Evolutionary conservation across 2,888 invertebrate genomes (phyloP), one percentile per base, ranked within the genome.

Genomic region (Epiblema foenella): DNA sequence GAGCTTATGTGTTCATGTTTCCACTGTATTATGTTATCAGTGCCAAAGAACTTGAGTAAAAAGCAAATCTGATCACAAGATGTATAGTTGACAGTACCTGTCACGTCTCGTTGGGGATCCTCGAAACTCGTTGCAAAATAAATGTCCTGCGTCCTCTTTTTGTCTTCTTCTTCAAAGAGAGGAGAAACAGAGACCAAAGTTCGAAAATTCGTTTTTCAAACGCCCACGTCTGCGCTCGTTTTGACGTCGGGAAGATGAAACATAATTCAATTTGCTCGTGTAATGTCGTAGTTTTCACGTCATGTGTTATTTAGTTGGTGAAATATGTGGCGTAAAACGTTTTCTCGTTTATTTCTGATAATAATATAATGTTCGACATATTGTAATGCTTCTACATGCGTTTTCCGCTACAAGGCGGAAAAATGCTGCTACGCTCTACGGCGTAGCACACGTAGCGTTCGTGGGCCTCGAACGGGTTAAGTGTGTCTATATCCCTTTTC

Each of bases 51-150:
- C n/a, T n/a, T 29, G 54, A n/a, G 54, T 56, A 56, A 24, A 52
- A 24, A 24, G 9, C n/a, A n/a, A 54, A 54, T 54, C 29, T 56
- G 29, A 56, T 56, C 56, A 56, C 56, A 7, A 54, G 24, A 29
- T 56, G 54, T 56, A 29, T 29, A 29, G 54, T 29, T 56, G 54
- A 29, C 54, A 56, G 29, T 8, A 56, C 29, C 24, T 29, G 54
- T 29, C 29, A 29, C 12, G 29, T 15, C 29, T 56, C 15, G 46
- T 1, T 8, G 56, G n/a, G 12, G 15, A n/a, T 46, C 46, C 42
- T 15, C 46, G 46, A n/a, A n/a, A 46, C 12, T 12, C n/a, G n/a
- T 56, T n/a, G 29, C 2, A 29, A 24, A 29, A 15, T 54, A 54
- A 29, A 29, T 56, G n/a, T 56, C 56, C 8, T 9, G 2, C 9